These are phyloP conservation scores for Stegana nigrithorax DNA, from an alignment of 2,888 invertebrate species.

Conservation along the genomic window DNA sequence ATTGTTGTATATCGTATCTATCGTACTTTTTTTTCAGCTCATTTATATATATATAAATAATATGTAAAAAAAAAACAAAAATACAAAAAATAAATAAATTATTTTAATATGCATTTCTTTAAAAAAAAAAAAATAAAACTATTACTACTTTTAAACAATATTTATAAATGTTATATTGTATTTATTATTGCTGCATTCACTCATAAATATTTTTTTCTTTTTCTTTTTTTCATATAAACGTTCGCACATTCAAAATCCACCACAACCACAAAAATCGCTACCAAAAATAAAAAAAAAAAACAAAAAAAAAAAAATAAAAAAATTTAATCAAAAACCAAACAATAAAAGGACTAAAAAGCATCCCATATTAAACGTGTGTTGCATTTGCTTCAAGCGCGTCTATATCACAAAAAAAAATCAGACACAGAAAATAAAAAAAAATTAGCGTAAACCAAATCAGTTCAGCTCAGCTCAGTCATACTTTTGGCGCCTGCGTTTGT, in stretches of 20 bases:
- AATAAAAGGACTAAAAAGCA: conserved; percentile 44
- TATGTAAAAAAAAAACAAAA: neutral
- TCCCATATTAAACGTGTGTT: conserved; percentile 37
- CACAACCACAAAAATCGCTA: conserved; percentile 35
- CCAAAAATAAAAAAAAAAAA: conserved; percentile 31
- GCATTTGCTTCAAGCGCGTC: conserved; percentile 51
- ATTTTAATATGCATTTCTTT: no score
- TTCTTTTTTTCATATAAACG: conserved; percentile 66
- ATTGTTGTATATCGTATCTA: no score
- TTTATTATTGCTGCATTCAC: conserved; percentile 67
- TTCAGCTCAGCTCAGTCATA: conserved; percentile 19
- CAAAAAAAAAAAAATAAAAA: conserved; percentile 18
- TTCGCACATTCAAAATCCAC: conserved; percentile 35
- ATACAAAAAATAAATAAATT: neutral
- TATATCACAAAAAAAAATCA: conserved; percentile 38
- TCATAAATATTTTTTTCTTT: conserved; percentile 66
- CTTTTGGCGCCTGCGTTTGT: neutral
- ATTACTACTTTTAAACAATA: no score
- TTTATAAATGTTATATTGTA: conserved; percentile 37
- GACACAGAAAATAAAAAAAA: conserved; percentile 28
- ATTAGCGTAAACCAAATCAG: conserved; percentile 30
- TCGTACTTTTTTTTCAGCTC: conserved; percentile 11
- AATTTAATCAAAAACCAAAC: neutral
- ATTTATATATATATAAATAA: conserved; percentile 13
- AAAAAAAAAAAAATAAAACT: neutral